Evolutionary conservation across 2,113 vertebrate species (phyloP).

Genomic region (Dissostichus mawsoni): DNA sequence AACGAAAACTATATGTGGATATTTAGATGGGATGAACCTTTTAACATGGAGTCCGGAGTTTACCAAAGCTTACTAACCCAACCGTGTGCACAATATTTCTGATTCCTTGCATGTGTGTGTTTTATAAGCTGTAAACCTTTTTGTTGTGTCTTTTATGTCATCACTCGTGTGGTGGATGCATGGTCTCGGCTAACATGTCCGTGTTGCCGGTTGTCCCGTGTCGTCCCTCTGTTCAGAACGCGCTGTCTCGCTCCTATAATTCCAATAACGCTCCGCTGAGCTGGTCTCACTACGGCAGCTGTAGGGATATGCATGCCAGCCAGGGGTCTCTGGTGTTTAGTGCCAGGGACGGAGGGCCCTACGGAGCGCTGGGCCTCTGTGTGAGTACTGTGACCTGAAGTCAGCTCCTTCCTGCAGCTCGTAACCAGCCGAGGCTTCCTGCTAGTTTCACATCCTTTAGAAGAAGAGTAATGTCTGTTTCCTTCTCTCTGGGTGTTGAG

Average conservation of each 20-base stretch:
- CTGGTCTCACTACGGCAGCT: slow-evolving; percentile 94
- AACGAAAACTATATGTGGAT: not conserved
- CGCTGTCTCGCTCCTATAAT: slow-evolving; percentile 98
- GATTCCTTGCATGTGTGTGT: slow-evolving; percentile 58
- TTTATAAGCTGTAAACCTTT: slow-evolving; percentile 38
- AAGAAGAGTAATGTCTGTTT: slow-evolving; percentile 55
- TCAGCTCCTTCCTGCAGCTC: slow-evolving; percentile 71
- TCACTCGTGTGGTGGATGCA: slow-evolving; percentile 61
- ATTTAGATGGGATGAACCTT: not conserved
- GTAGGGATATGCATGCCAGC: slow-evolving; percentile 96
- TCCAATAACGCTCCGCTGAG: slow-evolving; percentile 92
- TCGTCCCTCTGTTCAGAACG: slow-evolving; percentile 91
- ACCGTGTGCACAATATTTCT: slow-evolving; percentile 1
- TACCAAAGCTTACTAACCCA: slow-evolving; percentile 56
- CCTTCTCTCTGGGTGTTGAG: slow-evolving; percentile 44
- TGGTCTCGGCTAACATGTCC: slow-evolving; percentile 54
- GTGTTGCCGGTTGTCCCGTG: slow-evolving; percentile 40
- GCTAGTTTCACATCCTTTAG: slow-evolving; percentile 59
- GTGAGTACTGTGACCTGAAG: slow-evolving; percentile 89
- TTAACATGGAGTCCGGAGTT: not conserved
- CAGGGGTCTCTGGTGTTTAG: slow-evolving; percentile 94
- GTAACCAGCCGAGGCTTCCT: slow-evolving; percentile 30
- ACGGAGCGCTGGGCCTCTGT: slow-evolving; percentile 89
- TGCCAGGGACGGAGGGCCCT: slow-evolving; percentile 91
- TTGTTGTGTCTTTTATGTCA: slow-evolving; percentile 51